Evolutionary conservation across 2,797 vertebrate genomes (phyloP).

Genomic region (Oreonectes daqikongensis): DNA sequence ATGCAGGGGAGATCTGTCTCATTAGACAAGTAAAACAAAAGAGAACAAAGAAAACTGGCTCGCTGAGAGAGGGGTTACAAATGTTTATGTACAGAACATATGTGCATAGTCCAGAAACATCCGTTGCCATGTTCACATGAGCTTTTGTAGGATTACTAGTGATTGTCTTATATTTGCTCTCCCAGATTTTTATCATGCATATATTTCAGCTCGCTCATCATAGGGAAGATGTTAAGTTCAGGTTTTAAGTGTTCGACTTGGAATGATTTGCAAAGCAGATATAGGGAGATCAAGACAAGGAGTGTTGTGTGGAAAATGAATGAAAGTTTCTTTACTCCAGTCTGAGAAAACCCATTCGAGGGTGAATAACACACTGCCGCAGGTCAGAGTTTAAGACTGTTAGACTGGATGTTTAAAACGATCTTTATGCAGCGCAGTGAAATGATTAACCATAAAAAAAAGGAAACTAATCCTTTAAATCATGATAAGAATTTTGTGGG

Average conservation of each 20-base stretch:
- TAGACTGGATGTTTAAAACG: conserved; percentile 1
- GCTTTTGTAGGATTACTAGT: neutral
- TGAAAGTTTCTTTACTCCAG: conserved; percentile 3
- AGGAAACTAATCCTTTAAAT: conserved; percentile 1
- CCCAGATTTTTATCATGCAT: conserved; percentile 51
- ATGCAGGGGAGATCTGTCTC: conserved; percentile 44
- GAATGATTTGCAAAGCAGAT: conserved; percentile 38
- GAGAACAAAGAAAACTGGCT: conserved; percentile 43
- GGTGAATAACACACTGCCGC: neutral
- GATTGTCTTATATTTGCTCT: conserved; percentile 14
- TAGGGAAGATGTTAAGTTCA: conserved; percentile 11
- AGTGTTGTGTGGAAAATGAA: conserved; percentile 25
- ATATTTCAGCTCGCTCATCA: conserved; percentile 34
- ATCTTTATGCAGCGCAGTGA: conserved; percentile 9
- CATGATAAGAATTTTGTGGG: conserved; percentile 7
- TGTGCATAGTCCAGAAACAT: conserved; percentile 15
- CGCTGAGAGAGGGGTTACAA: neutral
- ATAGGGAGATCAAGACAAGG: conserved; percentile 21
- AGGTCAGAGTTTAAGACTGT: neutral
- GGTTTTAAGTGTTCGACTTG: conserved; percentile 21
- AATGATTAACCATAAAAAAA: conserved; percentile 26
- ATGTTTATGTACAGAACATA: neutral
- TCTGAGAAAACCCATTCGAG: neutral
- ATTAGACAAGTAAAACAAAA: conserved; percentile 50
- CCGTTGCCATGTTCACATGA: neutral